Evolutionary conservation across 2,888 invertebrate species (phyloP), one percentile per base, ranked within the genome.

Genomic region (Yponomeuta plumbellus): DNA sequence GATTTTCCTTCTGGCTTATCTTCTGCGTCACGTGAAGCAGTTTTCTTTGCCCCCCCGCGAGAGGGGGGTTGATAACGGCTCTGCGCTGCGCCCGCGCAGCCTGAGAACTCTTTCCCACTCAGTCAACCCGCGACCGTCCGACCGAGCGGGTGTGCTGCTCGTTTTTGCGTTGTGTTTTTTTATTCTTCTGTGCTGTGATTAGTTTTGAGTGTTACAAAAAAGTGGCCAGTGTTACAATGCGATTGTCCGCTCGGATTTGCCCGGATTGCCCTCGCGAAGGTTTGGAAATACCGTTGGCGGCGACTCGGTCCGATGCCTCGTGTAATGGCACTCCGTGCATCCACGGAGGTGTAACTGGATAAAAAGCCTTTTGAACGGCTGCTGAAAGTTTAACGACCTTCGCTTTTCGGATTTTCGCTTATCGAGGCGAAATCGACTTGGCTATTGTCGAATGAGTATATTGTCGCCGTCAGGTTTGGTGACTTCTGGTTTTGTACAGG

Each of bases 251-350:
- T 10, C 20, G 39, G 61, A 40, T 66, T 34, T 66, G 62, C 39
- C n/a, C 57, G 20, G 73, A 71, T 75, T 76, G 79, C 76, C 75
- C 78, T 34, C 34, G 34, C 70, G 70, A 72, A 79, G 75, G 78
- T 80, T 76, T 75, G 72, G 69, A 79, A 78, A 76, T 86, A 88
- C 90, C 88, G 90, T 88, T 88, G 44, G 44, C 17, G 17, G 87
- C 77, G 84, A 79, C 77, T 76, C 85, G 89, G 86, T 86, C 80
- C 84, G 86, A 80, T 83, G 87, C 78, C 83, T 86, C 83, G 80
- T 84, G 80, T 89, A 87, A 88, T 85, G 87, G 84, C 84, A 84
- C 77, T 52, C 44, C 17, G 80, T 83, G 85, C 83, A 85, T 86
- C 81, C 83, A 83, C 84, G 83, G 86, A 86, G 77, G 77, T 77